Evolutionary conservation across 2,113 vertebrate species (phyloP).

Genomic region (Polypterus bichir): DNA sequence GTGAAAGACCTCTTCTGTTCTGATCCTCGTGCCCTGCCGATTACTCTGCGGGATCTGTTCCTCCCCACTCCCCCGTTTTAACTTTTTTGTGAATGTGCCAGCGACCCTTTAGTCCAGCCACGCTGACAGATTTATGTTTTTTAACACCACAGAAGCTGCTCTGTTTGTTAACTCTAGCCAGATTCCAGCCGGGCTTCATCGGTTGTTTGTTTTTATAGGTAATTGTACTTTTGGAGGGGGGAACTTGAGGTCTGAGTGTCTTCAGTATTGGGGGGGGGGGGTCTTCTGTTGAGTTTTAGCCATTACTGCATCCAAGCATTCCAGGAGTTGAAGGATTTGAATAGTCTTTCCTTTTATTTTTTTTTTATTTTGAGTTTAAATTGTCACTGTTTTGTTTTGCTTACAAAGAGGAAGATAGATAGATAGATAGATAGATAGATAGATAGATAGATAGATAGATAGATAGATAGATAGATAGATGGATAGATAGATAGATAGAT

Average conservation of each 20-base stretch:
- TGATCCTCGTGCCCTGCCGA: slow-evolving; percentile 43
- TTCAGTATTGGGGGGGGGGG: background rate
- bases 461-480: too few species aligned
- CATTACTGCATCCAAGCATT: too few species aligned
- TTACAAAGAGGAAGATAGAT: too few species aligned
- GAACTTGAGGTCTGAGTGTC: too few species aligned
- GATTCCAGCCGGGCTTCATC: slow-evolving; percentile 23
- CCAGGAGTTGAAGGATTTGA: too few species aligned
- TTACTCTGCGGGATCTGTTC: slow-evolving; percentile 20
- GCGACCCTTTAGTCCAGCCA: slow-evolving; percentile 37
- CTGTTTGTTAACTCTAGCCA: slow-evolving; percentile 41
- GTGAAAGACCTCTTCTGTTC: slow-evolving; percentile 43
- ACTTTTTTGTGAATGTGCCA: slow-evolving; percentile 37
- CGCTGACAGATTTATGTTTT: slow-evolving; percentile 53
- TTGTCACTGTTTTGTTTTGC: too few species aligned
- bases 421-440: too few species aligned
- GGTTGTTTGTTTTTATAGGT: slow-evolving; percentile 29
- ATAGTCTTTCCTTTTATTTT: too few species aligned
- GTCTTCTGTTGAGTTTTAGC: background rate
- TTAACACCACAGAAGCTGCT: slow-evolving; percentile 36
- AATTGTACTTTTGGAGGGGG: background rate
- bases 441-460: too few species aligned
- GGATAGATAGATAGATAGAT: too few species aligned
- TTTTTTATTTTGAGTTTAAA: too few species aligned
- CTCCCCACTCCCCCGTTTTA: slow-evolving; percentile 25